These are phyloP conservation scores for Linepithema humile DNA, from an alignment of 1,140 invertebrate species.

Conservation along the genomic window DNA sequence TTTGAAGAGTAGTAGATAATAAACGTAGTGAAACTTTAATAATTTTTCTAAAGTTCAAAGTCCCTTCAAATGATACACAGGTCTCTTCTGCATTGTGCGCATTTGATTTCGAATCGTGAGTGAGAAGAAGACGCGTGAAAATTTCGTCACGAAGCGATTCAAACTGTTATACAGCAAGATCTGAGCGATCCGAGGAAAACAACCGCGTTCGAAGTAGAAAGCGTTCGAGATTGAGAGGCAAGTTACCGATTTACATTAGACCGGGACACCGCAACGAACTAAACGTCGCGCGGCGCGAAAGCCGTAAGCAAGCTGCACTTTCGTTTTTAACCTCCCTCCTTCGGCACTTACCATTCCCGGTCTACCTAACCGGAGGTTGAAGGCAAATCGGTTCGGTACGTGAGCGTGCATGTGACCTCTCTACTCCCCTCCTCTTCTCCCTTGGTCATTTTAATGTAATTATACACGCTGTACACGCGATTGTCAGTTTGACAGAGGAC, in stretches of 20 bases:
- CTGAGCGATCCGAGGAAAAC: background rate
- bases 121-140: no score
- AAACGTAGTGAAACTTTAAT: no score
- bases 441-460: conserved; percentile 4
- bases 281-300: conserved; percentile 33
- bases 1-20: no score
- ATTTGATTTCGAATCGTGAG: no score
- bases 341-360: conserved; percentile 27
- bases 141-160: no score
- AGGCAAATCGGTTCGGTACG: conserved; percentile 16
- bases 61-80: no score
- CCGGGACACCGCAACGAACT: conserved; percentile 13
- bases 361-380: conserved; percentile 23
- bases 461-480: background rate
- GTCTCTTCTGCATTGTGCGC: no score
- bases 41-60: no score
- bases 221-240: background rate
- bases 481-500: background rate
- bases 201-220: conserved; percentile 17
- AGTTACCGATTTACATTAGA: conserved; percentile 34
- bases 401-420: background rate
- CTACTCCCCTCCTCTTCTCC: background rate
- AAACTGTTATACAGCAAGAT: background rate
- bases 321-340: conserved; percentile 53
- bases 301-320: conserved; percentile 32